These are phyloP conservation scores for Chymomyza amoena DNA, from an alignment of 2,888 invertebrate species.

Conservation along the genomic window DNA sequence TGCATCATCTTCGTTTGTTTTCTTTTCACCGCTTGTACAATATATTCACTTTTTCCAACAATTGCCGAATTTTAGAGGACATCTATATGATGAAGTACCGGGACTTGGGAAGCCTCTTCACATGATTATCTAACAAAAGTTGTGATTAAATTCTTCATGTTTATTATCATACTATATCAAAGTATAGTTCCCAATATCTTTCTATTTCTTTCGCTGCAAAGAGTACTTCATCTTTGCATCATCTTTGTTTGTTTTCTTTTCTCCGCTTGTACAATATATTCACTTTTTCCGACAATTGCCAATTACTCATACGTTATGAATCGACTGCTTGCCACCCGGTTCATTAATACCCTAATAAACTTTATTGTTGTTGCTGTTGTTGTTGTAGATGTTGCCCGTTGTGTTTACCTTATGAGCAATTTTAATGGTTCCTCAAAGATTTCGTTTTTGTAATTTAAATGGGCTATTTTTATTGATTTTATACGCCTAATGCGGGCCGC, in stretches of 20 bases:
- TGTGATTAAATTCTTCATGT: no score
- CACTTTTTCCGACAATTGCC: constrained; percentile 22
- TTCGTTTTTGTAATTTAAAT: constrained; percentile 42
- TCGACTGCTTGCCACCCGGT: constrained; percentile 16
- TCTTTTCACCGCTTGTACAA: no score
- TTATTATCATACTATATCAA: no score
- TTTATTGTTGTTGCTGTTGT: constrained; percentile 29
- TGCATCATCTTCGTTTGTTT: no score
- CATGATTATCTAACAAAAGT: no score
- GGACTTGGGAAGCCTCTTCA: no score
- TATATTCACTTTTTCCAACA: background rate
- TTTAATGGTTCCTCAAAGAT: constrained; percentile 41
- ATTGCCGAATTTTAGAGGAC: no score
- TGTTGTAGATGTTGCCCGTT: background rate
- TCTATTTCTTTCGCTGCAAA: background rate
- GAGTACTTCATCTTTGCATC: background rate
- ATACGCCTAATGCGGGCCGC: constrained; percentile 43
- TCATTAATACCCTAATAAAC: constrained; percentile 67
- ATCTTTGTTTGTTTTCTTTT: background rate
- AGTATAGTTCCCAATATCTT: no score
- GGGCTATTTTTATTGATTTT: constrained; percentile 49
- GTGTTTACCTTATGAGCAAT: constrained; percentile 67
- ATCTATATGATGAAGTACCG: no score
- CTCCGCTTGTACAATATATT: background rate
- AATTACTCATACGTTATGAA: constrained; percentile 57